Conservation (phyloP, 2,113 vertebrate genomes). For the Patagioenas fasciata region DNA sequence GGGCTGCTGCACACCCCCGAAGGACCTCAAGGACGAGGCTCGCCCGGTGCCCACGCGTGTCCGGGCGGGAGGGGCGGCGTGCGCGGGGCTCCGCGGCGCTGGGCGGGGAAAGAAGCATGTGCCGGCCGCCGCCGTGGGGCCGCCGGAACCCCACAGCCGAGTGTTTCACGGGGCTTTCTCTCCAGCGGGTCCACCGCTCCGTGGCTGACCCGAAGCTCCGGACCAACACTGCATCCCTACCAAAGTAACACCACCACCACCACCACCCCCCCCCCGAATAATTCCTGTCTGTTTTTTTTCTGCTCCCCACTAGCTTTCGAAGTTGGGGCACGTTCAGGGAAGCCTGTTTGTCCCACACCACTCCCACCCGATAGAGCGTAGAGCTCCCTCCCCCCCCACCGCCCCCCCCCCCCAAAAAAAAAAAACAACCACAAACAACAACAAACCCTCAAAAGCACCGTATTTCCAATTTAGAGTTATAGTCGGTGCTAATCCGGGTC, state of each 20-base stretch:
- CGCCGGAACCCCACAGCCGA: no score
- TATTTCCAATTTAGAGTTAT: neutral
- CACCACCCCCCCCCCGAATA: rapidly evolving
- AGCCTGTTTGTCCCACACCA: neutral
- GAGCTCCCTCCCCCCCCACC: no score
- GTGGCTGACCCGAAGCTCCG: neutral
- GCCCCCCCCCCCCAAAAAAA: neutral
- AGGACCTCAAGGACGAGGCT: no score
- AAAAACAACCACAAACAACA: no score
- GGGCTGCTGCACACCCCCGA: neutral
- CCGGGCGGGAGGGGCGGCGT: neutral
- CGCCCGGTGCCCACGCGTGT: neutral
- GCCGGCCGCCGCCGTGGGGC: no score
- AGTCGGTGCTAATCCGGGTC: neutral
- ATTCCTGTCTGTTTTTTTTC: neutral
- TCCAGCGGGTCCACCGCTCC: neutral
- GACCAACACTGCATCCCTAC: neutral
- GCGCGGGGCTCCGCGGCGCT: neutral
- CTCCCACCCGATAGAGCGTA: no score
- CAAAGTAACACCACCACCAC: neutral
- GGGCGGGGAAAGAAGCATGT: neutral
- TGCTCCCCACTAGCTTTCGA: neutral
- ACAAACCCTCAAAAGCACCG: neutral
- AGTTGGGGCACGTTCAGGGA: neutral
- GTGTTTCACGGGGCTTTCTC: neutral